Percentiles rank a stretch among this genome's conserved stretches.
These are phyloP conservation scores for Dexiosoma caninum DNA, from an alignment of 2,888 invertebrate species.

Conservation along the genomic window DNA sequence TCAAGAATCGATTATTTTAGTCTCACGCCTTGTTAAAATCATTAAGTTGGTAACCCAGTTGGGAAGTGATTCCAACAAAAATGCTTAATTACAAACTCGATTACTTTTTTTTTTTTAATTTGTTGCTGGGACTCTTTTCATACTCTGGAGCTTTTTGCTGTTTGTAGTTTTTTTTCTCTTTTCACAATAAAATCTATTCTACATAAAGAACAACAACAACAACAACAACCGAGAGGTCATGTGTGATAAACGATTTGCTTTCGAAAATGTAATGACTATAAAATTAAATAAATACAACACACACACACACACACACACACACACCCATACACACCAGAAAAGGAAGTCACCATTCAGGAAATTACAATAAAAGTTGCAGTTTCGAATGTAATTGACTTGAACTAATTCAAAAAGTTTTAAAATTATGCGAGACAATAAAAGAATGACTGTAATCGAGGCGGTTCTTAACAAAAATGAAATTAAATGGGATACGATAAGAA, in stretches of 20 bases:
- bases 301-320: too few species aligned
- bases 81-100: too few species aligned
- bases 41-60: too few species aligned
- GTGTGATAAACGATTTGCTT: conserved; percentile 13
- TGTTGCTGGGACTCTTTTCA: too few species aligned
- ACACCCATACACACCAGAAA: not conserved
- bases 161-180: not conserved
- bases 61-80: too few species aligned
- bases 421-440: not conserved
- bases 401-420: not conserved
- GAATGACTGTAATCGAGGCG: not conserved
- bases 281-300: too few species aligned
- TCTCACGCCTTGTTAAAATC: too few species aligned
- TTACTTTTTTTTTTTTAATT: too few species aligned
- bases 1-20: too few species aligned
- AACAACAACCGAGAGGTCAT: not conserved
- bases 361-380: conserved; percentile 12
- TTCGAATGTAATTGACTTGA: not conserved
- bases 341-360: conserved; percentile 26
- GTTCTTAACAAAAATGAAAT: not conserved
- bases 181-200: not conserved
- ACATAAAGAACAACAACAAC: not conserved
- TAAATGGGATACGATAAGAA: not conserved
- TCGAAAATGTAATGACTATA: not conserved
- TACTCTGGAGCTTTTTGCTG: too few species aligned